These are phyloP conservation scores for Fragum whitleyi DNA, from an alignment of 2,888 invertebrate genomes.

Conservation along the genomic window DNA sequence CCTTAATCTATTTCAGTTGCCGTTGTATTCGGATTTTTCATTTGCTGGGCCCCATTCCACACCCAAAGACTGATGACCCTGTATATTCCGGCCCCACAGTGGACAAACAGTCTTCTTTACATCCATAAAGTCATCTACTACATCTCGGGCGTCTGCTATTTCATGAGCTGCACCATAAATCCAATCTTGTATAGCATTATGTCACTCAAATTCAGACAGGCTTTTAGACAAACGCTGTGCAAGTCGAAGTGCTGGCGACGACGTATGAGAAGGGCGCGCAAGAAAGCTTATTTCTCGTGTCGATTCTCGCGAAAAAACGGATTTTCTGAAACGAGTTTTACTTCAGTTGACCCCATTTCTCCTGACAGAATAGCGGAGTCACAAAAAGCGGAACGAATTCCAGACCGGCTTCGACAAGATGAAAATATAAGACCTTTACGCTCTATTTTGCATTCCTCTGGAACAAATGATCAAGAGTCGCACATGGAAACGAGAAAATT, in stretches of 20 bases:
- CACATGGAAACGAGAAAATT: not conserved
- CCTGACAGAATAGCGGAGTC: conserved; percentile 42
- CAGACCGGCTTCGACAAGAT: conserved; percentile 2
- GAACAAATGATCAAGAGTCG: not conserved
- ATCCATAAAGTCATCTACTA: conserved; percentile 92
- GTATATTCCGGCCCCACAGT: conserved; percentile 85
- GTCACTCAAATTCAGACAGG: conserved; percentile 96
- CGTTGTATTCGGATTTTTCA: conserved; percentile 83
- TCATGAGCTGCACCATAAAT: conserved; percentile 96
- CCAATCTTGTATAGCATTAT: conserved; percentile 97
- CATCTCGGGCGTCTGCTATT: conserved; percentile 95
- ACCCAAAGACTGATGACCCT: conserved; percentile 88
- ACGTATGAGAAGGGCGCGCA: conserved; percentile 42
- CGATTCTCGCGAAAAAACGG: conserved; percentile 73
- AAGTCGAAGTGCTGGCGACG: conserved; percentile 61
- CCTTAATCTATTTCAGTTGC: conserved; percentile 76
- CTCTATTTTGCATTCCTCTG: not conserved
- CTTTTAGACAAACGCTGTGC: conserved; percentile 90
- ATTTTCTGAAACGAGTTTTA: conserved; percentile 74
- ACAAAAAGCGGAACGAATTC: conserved; percentile 7
- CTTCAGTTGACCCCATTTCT: conserved; percentile 64
- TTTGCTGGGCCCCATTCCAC: conserved; percentile 84
- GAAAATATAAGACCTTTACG: not conserved
- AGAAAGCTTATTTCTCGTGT: conserved; percentile 68
- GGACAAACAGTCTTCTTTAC: conserved; percentile 84